These are phyloP conservation scores for Eledona agricola DNA, from an alignment of 2,888 invertebrate genomes.

Conservation along the genomic window DNA sequence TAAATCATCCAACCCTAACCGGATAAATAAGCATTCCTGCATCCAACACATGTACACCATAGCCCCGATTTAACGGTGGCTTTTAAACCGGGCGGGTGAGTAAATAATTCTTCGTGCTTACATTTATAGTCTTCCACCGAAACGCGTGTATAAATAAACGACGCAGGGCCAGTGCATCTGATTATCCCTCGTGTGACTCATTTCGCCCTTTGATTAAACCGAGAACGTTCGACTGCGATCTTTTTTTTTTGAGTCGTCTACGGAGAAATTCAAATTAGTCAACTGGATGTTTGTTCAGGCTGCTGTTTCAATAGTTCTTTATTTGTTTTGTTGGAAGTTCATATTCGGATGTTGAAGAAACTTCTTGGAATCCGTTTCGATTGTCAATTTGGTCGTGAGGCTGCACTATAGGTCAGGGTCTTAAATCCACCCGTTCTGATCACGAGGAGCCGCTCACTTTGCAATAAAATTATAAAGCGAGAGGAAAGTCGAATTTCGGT, in stretches of 20 bases:
- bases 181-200: constrained; percentile 16
- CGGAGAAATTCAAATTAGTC: constrained; percentile 21
- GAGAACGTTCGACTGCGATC: too few species aligned
- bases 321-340: constrained; percentile 30
- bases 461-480: too few species aligned
- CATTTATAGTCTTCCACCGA: constrained; percentile 33
- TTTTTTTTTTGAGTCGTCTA: too few species aligned
- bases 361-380: constrained; percentile 31
- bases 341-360: constrained; percentile 22
- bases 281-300: constrained; percentile 32
- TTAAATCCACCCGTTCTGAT: too few species aligned
- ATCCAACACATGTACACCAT: constrained; percentile 33
- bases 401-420: too few species aligned
- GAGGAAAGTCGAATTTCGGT: too few species aligned
- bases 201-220: too few species aligned
- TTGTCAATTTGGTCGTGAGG: too few species aligned
- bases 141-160: constrained; percentile 25
- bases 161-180: constrained; percentile 14
- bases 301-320: constrained; percentile 29
- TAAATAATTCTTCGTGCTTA: constrained; percentile 34
- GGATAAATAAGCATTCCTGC: constrained; percentile 33
- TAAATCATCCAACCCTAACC: constrained; percentile 32
- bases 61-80: constrained; percentile 30
- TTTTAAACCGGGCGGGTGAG: constrained; percentile 30
- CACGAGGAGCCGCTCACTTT: too few species aligned